Evolutionary conservation across 1,140 invertebrate species (phyloP).

Genomic region (Dendroctonus valens): DNA sequence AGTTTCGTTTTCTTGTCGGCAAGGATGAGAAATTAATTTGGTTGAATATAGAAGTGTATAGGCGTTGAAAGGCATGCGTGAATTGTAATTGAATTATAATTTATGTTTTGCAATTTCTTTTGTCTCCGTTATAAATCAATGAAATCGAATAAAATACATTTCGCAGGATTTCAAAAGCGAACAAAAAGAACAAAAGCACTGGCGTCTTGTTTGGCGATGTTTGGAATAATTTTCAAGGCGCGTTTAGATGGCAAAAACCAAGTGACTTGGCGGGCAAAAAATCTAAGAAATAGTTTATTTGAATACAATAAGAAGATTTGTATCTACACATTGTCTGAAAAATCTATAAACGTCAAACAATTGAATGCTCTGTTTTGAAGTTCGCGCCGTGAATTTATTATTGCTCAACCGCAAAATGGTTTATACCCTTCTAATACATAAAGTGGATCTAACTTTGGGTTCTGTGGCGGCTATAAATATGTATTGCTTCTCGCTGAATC

Average conservation of each 20-base stretch:
- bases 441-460: slow-evolving; percentile 13
- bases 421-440: slow-evolving; percentile 12
- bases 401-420: slow-evolving; percentile 16
- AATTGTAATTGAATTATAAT: too few species aligned
- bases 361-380: slow-evolving; percentile 18
- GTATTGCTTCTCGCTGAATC: slow-evolving; percentile 4
- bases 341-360: slow-evolving; percentile 28
- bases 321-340: slow-evolving; percentile 31
- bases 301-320: slow-evolving; percentile 31
- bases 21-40: too few species aligned
- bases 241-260: slow-evolving; percentile 17
- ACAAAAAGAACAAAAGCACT: background rate
- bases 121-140: too few species aligned
- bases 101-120: too few species aligned
- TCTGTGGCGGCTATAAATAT: background rate
- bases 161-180: too few species aligned
- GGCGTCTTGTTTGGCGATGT: slow-evolving; percentile 8
- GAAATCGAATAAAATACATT: too few species aligned
- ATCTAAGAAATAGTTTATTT: slow-evolving; percentile 32
- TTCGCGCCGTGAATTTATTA: slow-evolving; percentile 17
- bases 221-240: slow-evolving; percentile 23
- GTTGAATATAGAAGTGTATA: too few species aligned
- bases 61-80: too few species aligned
- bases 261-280: slow-evolving; percentile 17
- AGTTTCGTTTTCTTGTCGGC: too few species aligned